Conservation (phyloP, 2,797 vertebrate genomes). For the Petrocephalus sullivani region DNA sequence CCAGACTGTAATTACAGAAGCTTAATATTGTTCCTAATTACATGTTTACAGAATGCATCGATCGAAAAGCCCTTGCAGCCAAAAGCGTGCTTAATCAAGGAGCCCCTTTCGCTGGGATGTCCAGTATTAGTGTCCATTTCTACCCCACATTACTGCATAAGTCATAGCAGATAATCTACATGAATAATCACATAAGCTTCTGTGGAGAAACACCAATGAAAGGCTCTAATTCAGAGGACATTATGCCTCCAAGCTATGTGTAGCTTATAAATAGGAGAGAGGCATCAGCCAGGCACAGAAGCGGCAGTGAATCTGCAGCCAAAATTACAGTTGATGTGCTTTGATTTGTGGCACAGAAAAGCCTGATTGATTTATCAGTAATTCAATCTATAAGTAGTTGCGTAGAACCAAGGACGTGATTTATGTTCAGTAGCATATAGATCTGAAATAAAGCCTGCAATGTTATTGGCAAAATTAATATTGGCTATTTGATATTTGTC, state of each 20-base stretch:
- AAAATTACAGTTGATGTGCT: not conserved
- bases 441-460: not conserved
- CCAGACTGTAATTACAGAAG: slow-evolving; percentile 32
- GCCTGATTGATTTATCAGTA: slow-evolving; percentile 1
- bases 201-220: not conserved
- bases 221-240: not conserved
- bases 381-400: not conserved
- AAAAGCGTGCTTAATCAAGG: slow-evolving; percentile 41
- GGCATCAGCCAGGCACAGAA: not conserved
- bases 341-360: not conserved
- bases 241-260: not conserved
- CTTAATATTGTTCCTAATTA: slow-evolving; percentile 31
- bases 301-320: not conserved
- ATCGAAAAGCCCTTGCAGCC: slow-evolving; percentile 31
- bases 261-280: not conserved
- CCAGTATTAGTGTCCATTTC: not conserved
- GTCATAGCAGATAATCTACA: not conserved
- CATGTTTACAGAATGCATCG: slow-evolving; percentile 34
- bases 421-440: not conserved
- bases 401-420: not conserved
- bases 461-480: not conserved
- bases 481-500: not conserved
- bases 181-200: not conserved
- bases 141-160: not conserved
- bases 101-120: slow-evolving; percentile 18